Evolutionary conservation across 2,797 vertebrate species (phyloP).

Genomic region (Coregonus ussuriensis): DNA sequence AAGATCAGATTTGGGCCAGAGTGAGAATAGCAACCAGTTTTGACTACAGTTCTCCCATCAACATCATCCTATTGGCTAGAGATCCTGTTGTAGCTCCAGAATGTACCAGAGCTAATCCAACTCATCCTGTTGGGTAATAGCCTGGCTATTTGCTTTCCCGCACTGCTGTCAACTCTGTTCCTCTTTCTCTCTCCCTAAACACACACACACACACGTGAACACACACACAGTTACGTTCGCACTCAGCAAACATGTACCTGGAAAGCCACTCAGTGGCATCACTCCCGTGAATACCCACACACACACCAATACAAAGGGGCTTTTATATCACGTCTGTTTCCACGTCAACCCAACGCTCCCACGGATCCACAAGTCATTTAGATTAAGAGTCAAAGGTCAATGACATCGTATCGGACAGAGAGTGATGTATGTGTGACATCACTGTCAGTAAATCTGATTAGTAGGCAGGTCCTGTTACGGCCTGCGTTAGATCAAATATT

Average conservation of each 20-base stretch:
- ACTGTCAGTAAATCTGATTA: background rate
- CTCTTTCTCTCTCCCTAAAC: conserved; percentile 48
- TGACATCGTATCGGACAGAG: background rate
- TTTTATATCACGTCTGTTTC: background rate
- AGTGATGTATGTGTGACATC: background rate
- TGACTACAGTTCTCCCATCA: background rate
- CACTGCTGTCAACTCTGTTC: conserved; percentile 52
- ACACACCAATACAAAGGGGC: conserved; percentile 12
- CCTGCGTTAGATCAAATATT: background rate
- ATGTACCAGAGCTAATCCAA: conserved; percentile 46
- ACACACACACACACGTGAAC: conserved; percentile 4
- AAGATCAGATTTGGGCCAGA: too few species aligned
- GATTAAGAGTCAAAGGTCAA: background rate
- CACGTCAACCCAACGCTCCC: background rate
- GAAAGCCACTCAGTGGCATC: background rate
- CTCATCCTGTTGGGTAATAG: conserved; percentile 24
- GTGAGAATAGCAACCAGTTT: background rate
- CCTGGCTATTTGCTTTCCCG: conserved; percentile 62
- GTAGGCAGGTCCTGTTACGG: background rate
- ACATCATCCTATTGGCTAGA: conserved; percentile 3
- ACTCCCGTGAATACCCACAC: conserved; percentile 6
- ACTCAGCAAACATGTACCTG: background rate
- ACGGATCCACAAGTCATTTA: background rate
- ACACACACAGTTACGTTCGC: conserved; percentile 1
- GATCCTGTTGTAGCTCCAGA: conserved; percentile 11